Conservation (phyloP, 1,140 invertebrate species). For the Ceratina australensis region DNA sequence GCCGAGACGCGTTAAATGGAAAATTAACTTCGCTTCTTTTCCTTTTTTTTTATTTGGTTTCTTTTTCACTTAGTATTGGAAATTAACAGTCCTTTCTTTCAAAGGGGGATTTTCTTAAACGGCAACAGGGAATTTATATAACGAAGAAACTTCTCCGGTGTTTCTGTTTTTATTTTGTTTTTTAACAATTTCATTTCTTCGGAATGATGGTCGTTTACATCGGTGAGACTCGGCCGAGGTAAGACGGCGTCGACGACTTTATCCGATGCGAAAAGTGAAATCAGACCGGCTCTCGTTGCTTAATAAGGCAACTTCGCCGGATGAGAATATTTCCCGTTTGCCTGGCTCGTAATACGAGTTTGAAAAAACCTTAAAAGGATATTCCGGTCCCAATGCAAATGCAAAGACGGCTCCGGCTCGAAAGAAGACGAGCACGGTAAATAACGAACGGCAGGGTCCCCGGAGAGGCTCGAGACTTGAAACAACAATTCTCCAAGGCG, state of each 20-base stretch:
- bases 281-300: not conserved
- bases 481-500: not conserved
- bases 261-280: conserved; percentile 15
- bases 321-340: not conserved
- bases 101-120: too few species aligned
- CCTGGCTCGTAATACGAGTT: not conserved
- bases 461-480: not conserved
- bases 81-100: not conserved
- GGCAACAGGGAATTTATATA: too few species aligned
- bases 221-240: not conserved
- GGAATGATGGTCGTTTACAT: not conserved
- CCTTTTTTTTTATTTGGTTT: not conserved
- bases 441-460: not conserved
- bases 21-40: conserved; percentile 4
- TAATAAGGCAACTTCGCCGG: conserved; percentile 17
- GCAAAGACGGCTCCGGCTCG: not conserved
- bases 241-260: not conserved
- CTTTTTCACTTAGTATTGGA: not conserved
- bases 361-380: conserved; percentile 19
- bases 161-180: not conserved
- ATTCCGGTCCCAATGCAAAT: conserved; percentile 1
- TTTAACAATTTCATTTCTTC: not conserved
- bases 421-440: not conserved
- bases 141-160: too few species aligned
- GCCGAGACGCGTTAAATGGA: conserved; percentile 1